Evolutionary conservation across 1,140 invertebrate species (phyloP).

Genomic region (Octopus sinensis): DNA sequence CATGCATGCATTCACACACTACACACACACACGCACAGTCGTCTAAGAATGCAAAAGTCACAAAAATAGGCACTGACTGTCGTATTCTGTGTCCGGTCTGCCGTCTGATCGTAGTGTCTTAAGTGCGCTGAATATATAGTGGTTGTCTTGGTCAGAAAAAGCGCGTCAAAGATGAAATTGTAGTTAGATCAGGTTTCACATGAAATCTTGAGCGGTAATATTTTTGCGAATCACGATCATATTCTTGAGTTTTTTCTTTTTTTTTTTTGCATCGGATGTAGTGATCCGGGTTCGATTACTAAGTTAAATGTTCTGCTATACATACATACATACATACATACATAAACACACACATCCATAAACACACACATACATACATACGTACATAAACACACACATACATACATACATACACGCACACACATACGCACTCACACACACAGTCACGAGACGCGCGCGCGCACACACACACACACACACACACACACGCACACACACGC

Average conservation of each 20-base stretch:
- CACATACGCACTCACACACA: background rate
- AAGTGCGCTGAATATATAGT: no score
- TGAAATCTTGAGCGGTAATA: slow-evolving; percentile 24
- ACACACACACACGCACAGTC: no score
- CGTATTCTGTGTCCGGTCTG: no score
- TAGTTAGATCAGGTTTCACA: slow-evolving; percentile 12
- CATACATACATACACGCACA: slow-evolving; percentile 11
- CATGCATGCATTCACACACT: no score
- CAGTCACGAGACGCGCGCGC: background rate
- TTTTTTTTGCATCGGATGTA: background rate
- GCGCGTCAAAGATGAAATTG: no score
- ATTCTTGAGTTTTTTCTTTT: background rate
- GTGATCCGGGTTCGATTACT: no score
- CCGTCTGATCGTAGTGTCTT: no score
- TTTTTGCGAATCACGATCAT: slow-evolving; percentile 17
- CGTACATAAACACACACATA: slow-evolving; percentile 17
- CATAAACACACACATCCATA: background rate
- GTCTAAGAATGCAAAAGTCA: no score
- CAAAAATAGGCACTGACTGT: no score
- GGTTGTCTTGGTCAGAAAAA: no score
- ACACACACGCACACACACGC: background rate
- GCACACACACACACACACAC: slow-evolving; percentile 14
- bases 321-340: slow-evolving; percentile 1
- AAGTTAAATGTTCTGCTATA: background rate
- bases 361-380: background rate